Base-by-base conservation (phyloP, 1,140 invertebrate species). In the Thalassaphorura encarpata region DNA sequence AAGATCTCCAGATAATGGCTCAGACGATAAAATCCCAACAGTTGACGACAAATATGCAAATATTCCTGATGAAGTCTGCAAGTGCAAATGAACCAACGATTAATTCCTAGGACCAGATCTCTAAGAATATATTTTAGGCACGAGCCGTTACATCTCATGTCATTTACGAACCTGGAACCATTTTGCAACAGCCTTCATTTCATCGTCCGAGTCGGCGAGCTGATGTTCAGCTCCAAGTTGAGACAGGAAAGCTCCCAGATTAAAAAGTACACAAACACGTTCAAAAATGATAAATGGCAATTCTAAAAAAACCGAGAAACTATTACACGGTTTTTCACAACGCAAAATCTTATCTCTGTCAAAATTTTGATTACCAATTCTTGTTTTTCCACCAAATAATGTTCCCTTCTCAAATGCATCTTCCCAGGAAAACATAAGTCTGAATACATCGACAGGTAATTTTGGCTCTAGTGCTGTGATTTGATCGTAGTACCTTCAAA, bases 351-450 rank as follows among this genome's bases (percentile, higher is more conserved):
- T 24, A 53, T 19, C 26, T 29, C n/a, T 42, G 40, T 42, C 46
- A 1, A 24, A 13, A 13, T 24, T 8, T 48, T 57, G 78, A 83
- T 80, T 80, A 96, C 90, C 92, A 51, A 97, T 75, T 71, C 87
- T 92, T 63, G 87, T 85, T 71, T 88, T 84, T 52, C 87, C 88
- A 56, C 87, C 87, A 76, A 99, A 97, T 62, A 97, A 81, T 6
- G 87, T 87, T 42, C 89, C 89, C 69, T 89, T 90, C 70, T 96
- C 92, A 74, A 99, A 98, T 2, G 96, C 95, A 84, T 98, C 93
- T 72, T 96, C 94, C 95, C 96, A 99, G 72, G 97, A 98, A 68
- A 99, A 99, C 29, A 89, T 84, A 64, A 93, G 85, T 69, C 89
- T 84, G 23, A 90, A 76, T 68, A 88, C 89, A 61, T 89, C 80